These are phyloP conservation scores for Ficedula albicollis DNA, from an alignment of 2,797 vertebrate genomes.

Conservation along the genomic window DNA sequence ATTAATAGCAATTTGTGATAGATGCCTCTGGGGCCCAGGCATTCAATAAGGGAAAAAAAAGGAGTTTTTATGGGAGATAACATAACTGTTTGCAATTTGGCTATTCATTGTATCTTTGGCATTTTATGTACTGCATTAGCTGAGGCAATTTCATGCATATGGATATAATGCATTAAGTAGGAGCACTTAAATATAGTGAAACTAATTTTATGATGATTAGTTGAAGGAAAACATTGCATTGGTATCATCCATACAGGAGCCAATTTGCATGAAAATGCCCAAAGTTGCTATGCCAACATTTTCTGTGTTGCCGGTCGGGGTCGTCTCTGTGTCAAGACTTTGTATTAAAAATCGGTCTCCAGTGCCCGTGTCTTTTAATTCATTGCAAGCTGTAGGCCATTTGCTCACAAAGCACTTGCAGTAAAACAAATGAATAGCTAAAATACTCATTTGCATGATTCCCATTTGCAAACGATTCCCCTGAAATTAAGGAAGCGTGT, in stretches of 20 bases:
- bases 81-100: slow-evolving; percentile 93
- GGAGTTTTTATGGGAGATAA: slow-evolving; percentile 90
- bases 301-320: slow-evolving; percentile 82
- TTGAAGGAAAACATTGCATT: slow-evolving; percentile 86
- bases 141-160: slow-evolving; percentile 99
- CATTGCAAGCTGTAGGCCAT: slow-evolving; percentile 86
- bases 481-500: slow-evolving; percentile 83
- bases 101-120: slow-evolving; percentile 98
- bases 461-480: slow-evolving; percentile 85
- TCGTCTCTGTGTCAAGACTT: slow-evolving; percentile 86
- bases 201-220: slow-evolving; percentile 99
- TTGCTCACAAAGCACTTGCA: slow-evolving; percentile 85
- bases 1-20: slow-evolving; percentile 89
- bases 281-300: slow-evolving; percentile 89
- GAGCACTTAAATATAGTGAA: slow-evolving; percentile 96
- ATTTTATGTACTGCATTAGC: slow-evolving; percentile 98
- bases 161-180: slow-evolving; percentile 96
- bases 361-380: slow-evolving; percentile 85
- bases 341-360: slow-evolving; percentile 88
- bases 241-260: slow-evolving; percentile 85
- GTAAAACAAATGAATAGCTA: slow-evolving; percentile 92
- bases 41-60: slow-evolving; percentile 78
- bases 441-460: slow-evolving; percentile 89
- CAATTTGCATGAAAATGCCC: slow-evolving; percentile 89
- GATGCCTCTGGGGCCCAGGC: slow-evolving; percentile 87